Evolutionary conservation across 2,888 invertebrate species (phyloP), one percentile per base, ranked within the genome.

Genomic region (Biston betularia): DNA sequence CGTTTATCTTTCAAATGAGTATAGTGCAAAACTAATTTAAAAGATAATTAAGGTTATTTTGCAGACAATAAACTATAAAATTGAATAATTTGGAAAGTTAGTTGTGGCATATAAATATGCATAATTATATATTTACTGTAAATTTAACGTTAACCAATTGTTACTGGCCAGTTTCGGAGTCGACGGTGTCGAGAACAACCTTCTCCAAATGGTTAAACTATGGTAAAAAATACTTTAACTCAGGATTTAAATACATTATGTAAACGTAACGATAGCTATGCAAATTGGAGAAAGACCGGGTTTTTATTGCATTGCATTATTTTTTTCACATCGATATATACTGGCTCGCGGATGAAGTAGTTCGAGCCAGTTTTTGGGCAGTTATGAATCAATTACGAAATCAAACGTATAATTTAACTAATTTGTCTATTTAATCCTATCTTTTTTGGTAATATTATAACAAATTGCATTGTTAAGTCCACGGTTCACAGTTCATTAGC

Each of bases 51-150:
- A 38, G 50, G 35, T n/a, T 52, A 34, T 38, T 52, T 52, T 52
- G 9, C 14, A 24, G 42, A 4, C 14, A 14, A 9, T n/a, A 38
- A 4, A 0, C 24, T 42, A 63, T 64, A 73, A 72, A 69, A 71
- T 60, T 48, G 6, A 24, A 34, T 24, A 15, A 6, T 44, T 33
- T 44, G 33, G 33, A 44, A 55, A n/a, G 33, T 12, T 15, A 11
- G 12, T 14, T 38, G 42, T 15, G 34, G 24, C 1, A 59, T 5
- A 15, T 53, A 12, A 54, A 44, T 44, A 40, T 54, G 15, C 9
- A 15, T 40, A 15, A 14, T 5, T 7, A 40, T 15, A 7, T 24
- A 24, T 14, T 8, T 10, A 11, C 38, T 15, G 33, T 54, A 15
- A 42, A 42, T 34, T 10, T n/a, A 55, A 34, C 34, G 42, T n/a